A percentile compares a stretch with the other conserved stretches of the same genome.
phyloP scores from a whole-genome alignment of 2,113 vertebrate genomes.

The Aythya baeri region DNA sequence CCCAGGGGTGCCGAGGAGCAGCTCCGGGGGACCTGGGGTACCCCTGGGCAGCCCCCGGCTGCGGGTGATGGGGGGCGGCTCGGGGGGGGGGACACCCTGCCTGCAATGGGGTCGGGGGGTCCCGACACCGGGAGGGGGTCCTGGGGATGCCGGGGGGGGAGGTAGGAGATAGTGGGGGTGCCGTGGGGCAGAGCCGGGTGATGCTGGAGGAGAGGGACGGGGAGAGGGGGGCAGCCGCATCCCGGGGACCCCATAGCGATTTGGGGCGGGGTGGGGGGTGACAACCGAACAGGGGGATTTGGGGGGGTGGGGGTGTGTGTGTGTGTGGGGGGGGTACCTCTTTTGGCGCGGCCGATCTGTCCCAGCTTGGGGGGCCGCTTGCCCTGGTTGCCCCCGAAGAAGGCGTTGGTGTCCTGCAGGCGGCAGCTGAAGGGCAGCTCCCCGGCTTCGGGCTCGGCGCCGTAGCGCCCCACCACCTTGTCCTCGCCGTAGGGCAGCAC shows the following conservation, averaged over 20 bases:
- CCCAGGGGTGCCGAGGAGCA: not conserved
- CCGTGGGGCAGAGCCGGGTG: not conserved
- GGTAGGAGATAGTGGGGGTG: not conserved
- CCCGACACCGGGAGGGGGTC: too few species aligned
- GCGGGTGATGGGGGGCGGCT: not conserved
- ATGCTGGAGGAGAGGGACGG: too few species aligned
- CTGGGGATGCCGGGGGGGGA: not conserved
- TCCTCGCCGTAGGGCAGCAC: constrained; percentile 96
- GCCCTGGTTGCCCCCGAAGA: constrained; percentile 91
- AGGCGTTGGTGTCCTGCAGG: constrained; percentile 96
- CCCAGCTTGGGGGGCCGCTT: constrained; percentile 98
- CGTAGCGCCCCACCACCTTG: constrained; percentile 92
- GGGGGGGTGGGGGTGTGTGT: not conserved
- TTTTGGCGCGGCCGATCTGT: constrained; percentile 95
- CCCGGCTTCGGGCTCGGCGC: constrained; percentile 90
- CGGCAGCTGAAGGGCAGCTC: constrained; percentile 98
- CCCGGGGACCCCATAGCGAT: not conserved
- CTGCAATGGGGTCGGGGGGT: too few species aligned
- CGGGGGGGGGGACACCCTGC: too few species aligned
- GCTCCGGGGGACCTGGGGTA: too few species aligned
- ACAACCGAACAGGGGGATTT: not conserved
- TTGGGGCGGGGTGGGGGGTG: too few species aligned
- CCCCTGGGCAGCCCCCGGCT: not conserved
- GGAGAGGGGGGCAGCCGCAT: too few species aligned
- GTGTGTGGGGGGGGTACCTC: constrained; percentile 81